Percentiles rank a stretch among this genome's conserved stretches.
These are phyloP conservation scores for Dipus sagitta DNA, from an alignment of 2,797 vertebrate species.

Conservation along the genomic window DNA sequence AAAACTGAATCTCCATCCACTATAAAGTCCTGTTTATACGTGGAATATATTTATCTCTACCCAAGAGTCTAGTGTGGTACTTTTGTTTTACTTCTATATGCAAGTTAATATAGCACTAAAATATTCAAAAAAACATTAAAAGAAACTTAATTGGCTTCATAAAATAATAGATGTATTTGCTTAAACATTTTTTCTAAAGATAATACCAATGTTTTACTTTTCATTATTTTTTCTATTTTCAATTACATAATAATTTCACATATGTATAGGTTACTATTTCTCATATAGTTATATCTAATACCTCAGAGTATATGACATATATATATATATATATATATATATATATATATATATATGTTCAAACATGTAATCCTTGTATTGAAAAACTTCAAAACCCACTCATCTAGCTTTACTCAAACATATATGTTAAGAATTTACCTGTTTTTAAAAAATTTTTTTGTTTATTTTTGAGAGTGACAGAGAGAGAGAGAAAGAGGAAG, in stretches of 20 bases:
- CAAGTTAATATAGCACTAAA: background rate
- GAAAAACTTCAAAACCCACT: background rate
- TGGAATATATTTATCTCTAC: background rate
- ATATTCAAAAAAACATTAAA: background rate
- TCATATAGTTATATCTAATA: background rate
- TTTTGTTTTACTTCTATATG: background rate
- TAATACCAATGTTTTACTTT: background rate
- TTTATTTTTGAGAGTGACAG: too few relatives aligned
- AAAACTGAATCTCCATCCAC: background rate
- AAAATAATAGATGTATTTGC: background rate
- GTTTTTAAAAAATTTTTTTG: too few relatives aligned
- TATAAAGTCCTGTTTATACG: background rate
- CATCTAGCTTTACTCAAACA: background rate
- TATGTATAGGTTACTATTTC: too few relatives aligned
- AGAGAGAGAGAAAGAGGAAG: too few relatives aligned
- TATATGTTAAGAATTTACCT: background rate
- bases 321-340: background rate
- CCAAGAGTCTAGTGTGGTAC: background rate
- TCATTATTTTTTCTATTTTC: background rate
- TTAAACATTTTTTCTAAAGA: background rate
- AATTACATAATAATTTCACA: background rate
- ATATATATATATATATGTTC: background rate
- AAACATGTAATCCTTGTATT: background rate
- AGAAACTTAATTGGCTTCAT: background rate
- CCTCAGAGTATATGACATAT: too few relatives aligned